phyloP scores from a whole-genome alignment of 2,888 invertebrate species.

The Pyrrhosoma nymphula region DNA sequence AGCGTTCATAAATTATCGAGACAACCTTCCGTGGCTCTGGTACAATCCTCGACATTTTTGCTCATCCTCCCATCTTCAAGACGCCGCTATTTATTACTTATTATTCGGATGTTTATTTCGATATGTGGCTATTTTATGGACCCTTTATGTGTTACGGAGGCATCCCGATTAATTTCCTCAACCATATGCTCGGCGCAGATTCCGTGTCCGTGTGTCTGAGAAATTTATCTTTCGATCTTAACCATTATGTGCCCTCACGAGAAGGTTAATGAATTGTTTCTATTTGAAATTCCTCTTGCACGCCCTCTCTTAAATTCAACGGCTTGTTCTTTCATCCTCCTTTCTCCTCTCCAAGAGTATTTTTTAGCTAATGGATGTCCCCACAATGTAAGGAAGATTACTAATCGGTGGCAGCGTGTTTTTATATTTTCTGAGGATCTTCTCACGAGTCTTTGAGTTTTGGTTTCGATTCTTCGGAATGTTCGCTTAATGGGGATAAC shows the following conservation, averaged over 20 bases:
- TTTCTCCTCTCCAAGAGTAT: too few species aligned
- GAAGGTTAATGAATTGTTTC: not conserved
- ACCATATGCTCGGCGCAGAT: not conserved
- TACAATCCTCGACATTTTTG: not conserved
- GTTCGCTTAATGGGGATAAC: too few species aligned
- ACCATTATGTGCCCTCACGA: not conserved
- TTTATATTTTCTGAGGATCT: too few species aligned
- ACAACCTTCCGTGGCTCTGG: not conserved
- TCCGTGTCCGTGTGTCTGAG: not conserved
- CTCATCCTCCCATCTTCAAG: not conserved
- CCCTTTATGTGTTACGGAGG: not conserved
- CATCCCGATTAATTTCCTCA: not conserved
- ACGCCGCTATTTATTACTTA: constrained; percentile 6
- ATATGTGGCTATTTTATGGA: not conserved
- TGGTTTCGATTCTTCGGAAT: too few species aligned
- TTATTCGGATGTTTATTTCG: constrained; percentile 1
- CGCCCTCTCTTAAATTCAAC: too few species aligned
- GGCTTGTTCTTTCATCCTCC: too few species aligned
- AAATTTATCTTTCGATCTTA: not conserved
- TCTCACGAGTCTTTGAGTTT: too few species aligned
- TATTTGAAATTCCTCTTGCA: not conserved
- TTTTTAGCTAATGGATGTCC: too few species aligned
- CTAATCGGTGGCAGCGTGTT: too few species aligned
- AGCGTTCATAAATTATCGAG: not conserved
- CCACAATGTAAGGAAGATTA: too few species aligned